Evolutionary conservation across 2,113 vertebrate species (phyloP).

Genomic region (Gambusia holbrooki): DNA sequence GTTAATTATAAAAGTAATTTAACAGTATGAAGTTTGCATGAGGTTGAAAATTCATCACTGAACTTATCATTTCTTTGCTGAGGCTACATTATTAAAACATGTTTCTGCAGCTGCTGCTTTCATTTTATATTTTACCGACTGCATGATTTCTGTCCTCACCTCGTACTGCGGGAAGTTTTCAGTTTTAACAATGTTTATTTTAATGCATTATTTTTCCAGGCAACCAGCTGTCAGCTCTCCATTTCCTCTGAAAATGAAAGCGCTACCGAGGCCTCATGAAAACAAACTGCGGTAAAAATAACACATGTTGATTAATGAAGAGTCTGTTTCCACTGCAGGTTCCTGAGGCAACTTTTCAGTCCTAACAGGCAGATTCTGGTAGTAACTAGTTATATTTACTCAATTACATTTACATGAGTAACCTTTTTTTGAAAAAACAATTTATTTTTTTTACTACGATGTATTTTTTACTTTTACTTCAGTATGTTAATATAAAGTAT

Average conservation of each 20-base stretch:
- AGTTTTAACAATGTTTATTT: background rate
- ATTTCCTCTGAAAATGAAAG: background rate
- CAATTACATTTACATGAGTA: no score
- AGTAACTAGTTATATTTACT: no score
- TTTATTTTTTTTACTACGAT: no score
- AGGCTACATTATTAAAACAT: background rate
- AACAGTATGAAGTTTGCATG: background rate
- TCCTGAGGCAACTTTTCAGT: slow-evolving; percentile 6
- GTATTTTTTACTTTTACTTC: no score
- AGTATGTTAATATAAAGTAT: no score
- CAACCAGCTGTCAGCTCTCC: background rate
- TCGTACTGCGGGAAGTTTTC: background rate
- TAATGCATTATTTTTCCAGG: background rate
- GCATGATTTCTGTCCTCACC: background rate
- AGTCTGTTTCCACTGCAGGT: slow-evolving; percentile 7
- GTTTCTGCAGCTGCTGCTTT: background rate
- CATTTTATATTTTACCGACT: background rate
- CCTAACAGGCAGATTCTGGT: background rate
- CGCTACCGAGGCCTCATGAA: background rate
- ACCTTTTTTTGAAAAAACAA: no score
- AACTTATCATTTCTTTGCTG: background rate
- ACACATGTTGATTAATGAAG: background rate
- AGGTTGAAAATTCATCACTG: slow-evolving; percentile 9
- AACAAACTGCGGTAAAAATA: slow-evolving; percentile 5
- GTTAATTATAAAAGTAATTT: background rate